A percentile compares a stretch with the other conserved stretches of the same genome.
These are phyloP conservation scores for Limnephilus marmoratus DNA, from an alignment of 2,888 invertebrate genomes.

Conservation along the genomic window DNA sequence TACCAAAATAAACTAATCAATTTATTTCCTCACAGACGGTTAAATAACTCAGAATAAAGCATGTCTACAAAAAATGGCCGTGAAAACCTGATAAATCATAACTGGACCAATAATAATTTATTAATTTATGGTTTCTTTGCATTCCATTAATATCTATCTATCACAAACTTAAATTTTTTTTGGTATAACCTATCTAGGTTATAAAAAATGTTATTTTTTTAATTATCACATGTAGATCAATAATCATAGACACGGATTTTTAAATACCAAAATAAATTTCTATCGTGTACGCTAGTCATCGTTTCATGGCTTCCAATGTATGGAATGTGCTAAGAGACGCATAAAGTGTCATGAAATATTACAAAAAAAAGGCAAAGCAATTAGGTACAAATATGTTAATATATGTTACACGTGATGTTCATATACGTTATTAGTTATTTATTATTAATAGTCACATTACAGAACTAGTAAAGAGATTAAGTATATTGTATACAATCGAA, in stretches of 20 bases:
- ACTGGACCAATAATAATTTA: not conserved
- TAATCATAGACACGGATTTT: not conserved
- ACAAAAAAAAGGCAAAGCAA: too few relatives aligned
- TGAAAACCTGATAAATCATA: slow-evolving; percentile 18
- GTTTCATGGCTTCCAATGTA: not conserved
- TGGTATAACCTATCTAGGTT: too few relatives aligned
- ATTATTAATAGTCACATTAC: too few relatives aligned
- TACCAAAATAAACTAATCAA: not conserved
- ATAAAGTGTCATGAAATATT: not conserved
- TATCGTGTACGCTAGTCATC: not conserved
- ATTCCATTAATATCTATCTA: not conserved
- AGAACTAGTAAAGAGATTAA: too few relatives aligned
- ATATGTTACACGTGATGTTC: too few relatives aligned
- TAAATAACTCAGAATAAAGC: not conserved
- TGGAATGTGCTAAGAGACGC: not conserved
- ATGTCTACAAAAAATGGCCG: not conserved
- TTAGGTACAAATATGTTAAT: not conserved
- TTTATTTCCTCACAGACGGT: not conserved
- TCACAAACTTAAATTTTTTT: not conserved
- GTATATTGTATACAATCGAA: too few relatives aligned
- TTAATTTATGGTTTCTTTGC: not conserved
- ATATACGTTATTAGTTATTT: too few relatives aligned
- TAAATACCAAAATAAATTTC: not conserved
- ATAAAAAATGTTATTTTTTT: not conserved
- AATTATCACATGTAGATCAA: not conserved